Percentiles rank a stretch among this genome's conserved stretches.
phyloP scores from a whole-genome alignment of 2,888 invertebrate species.

The Ophion ellenae region DNA sequence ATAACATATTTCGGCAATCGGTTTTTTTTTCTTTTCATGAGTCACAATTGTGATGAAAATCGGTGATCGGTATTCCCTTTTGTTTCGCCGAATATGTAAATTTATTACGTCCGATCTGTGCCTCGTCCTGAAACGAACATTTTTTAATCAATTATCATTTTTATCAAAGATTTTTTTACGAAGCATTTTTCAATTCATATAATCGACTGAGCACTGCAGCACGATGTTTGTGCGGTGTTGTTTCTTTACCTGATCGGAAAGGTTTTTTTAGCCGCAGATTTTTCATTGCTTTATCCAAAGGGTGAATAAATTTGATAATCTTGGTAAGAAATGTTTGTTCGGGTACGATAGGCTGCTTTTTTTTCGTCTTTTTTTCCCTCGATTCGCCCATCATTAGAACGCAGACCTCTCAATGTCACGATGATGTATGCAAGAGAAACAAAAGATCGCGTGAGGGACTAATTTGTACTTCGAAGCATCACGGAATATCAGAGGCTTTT shows the following conservation, averaged over 20 bases:
- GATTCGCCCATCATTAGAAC: not conserved
- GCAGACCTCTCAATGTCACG: constrained; percentile 24
- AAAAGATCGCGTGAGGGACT: constrained; percentile 58
- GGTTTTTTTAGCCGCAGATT: not conserved
- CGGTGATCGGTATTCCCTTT: not conserved
- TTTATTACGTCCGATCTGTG: not conserved
- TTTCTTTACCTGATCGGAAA: not conserved
- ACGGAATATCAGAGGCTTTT: constrained; percentile 48
- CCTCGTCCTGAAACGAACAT: not conserved
- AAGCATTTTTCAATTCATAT: not conserved
- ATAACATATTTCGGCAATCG: not conserved
- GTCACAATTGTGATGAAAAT: not conserved
- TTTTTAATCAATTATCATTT: too few relatives aligned
- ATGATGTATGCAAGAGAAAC: constrained; percentile 49
- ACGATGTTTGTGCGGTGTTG: not conserved
- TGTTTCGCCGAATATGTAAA: not conserved
- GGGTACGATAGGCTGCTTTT: constrained; percentile 4
- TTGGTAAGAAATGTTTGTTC: constrained; percentile 8
- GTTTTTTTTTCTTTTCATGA: not conserved
- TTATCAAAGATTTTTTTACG: not conserved
- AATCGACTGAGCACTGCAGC: too few relatives aligned
- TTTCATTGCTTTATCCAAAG: not conserved
- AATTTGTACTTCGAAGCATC: constrained; percentile 52
- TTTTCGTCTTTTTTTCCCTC: not conserved
- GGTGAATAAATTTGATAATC: not conserved